A percentile compares a stretch with the other conserved stretches of the same genome.
Evolutionary conservation across 1,140 invertebrate species (phyloP).

Genomic region (Rhopalosiphum maidis): DNA sequence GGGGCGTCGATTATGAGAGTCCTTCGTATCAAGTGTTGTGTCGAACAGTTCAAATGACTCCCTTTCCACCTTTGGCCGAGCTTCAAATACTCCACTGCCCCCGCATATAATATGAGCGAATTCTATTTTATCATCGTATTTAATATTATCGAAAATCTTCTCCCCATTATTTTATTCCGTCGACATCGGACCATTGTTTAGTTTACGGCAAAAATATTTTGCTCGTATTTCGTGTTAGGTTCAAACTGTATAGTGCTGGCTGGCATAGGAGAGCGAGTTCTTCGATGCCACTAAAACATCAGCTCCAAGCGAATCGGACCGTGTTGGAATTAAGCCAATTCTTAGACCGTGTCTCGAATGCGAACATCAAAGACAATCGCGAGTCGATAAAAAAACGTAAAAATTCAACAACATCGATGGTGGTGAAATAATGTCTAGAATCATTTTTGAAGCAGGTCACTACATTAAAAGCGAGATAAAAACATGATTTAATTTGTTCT

Average conservation of each 20-base stretch:
- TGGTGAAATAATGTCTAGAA: background rate
- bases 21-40: background rate
- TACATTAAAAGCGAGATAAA: background rate
- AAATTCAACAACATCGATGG: background rate
- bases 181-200: background rate
- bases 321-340: slow-evolving; percentile 23
- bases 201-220: background rate
- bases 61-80: background rate
- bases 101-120: too few relatives aligned
- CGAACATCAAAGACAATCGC: background rate
- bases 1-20: background rate
- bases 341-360: background rate
- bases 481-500: background rate
- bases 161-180: background rate
- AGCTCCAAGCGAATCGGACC: background rate
- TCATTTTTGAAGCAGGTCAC: background rate
- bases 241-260: background rate
- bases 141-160: background rate
- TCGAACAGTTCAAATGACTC: background rate
- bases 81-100: background rate
- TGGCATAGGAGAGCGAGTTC: background rate
- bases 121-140: background rate
- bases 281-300: background rate
- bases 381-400: background rate
- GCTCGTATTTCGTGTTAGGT: background rate